Percentiles rank a stretch among this genome's conserved stretches.
phyloP scores from a whole-genome alignment of 2,113 vertebrate species.

The Hystrix cristata region DNA sequence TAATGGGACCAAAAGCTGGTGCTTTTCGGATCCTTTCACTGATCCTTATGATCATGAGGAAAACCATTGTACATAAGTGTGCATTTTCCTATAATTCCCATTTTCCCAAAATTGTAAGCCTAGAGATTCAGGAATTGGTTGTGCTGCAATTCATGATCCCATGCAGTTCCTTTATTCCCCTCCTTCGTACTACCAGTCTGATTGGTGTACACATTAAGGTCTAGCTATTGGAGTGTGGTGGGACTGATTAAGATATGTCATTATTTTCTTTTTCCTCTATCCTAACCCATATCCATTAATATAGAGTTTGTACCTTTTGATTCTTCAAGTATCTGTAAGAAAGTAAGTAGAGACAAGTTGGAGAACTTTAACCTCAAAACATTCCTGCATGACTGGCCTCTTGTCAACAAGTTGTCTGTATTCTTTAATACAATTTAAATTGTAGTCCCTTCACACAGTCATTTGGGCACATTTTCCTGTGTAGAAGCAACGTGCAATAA shows the following conservation, averaged over 20 bases:
- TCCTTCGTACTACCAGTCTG: background rate
- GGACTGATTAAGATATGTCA: background rate
- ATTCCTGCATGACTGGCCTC: background rate
- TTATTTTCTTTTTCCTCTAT: background rate
- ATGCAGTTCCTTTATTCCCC: background rate
- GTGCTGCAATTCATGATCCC: background rate
- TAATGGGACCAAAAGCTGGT: background rate
- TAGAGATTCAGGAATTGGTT: background rate
- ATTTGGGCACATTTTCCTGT: background rate
- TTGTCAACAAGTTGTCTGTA: background rate
- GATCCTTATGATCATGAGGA: background rate
- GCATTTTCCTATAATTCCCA: background rate
- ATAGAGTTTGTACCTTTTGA: background rate
- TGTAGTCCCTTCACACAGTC: background rate
- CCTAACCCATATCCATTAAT: background rate
- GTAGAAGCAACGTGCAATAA: background rate
- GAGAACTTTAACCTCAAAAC: constrained; percentile 8
- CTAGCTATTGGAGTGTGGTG: background rate
- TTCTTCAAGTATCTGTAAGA: constrained; percentile 10
- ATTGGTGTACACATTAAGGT: background rate
- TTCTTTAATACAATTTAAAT: background rate
- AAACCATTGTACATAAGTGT: background rate
- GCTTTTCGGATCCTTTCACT: background rate
- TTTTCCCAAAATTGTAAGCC: background rate
- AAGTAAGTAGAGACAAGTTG: constrained; percentile 14